phyloP scores from a whole-genome alignment of 2,888 invertebrate genomes.

The Palloptera scutellata region DNA sequence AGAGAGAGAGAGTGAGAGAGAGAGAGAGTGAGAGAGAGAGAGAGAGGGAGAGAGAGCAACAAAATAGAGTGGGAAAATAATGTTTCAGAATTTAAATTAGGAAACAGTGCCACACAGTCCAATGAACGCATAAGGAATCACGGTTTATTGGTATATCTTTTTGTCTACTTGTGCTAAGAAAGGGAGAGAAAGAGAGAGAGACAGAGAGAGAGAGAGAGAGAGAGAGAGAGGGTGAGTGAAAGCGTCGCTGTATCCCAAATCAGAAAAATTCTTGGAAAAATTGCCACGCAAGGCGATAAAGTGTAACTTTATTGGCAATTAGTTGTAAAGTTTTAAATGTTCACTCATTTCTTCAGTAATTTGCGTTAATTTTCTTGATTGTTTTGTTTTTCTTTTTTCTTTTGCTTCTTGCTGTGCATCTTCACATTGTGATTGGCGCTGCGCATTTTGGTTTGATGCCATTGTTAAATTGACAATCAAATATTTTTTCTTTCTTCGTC shows the following conservation, averaged over 20 bases:
- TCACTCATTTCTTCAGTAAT: background rate
- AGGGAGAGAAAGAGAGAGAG: too few species aligned
- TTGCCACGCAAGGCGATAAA: background rate
- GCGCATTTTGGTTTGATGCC: background rate
- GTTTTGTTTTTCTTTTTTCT: background rate
- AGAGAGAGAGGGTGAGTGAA: too few species aligned
- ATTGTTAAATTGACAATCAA: background rate
- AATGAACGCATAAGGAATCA: background rate
- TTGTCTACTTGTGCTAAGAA: background rate
- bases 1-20: background rate
- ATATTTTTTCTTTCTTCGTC: too few species aligned
- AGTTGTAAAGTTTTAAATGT: background rate
- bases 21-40: too few species aligned
- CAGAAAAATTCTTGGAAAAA: background rate
- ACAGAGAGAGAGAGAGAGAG: too few species aligned
- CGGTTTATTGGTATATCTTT: background rate
- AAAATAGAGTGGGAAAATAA: too few species aligned
- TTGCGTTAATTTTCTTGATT: background rate
- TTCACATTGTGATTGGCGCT: background rate
- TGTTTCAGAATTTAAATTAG: too few species aligned
- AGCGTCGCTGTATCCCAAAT: too few species aligned
- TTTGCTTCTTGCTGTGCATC: background rate
- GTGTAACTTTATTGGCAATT: background rate
- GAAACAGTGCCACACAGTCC: too few species aligned
- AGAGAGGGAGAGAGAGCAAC: background rate